Base-by-base conservation (phyloP, 2,113 vertebrate genomes). In the Lethenteron reissneri region DNA sequence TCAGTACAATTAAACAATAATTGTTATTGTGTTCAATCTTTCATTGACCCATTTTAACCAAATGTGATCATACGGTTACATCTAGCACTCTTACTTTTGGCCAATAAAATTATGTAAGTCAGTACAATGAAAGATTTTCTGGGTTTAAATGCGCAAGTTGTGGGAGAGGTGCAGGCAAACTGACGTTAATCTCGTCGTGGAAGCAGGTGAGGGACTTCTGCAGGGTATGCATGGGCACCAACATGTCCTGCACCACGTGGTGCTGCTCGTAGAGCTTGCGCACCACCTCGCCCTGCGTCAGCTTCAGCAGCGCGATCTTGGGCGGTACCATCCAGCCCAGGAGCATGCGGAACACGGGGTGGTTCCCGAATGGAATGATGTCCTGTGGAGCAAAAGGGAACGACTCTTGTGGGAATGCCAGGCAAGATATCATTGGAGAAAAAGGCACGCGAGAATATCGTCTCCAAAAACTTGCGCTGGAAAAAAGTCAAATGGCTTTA, bases 281-380 rank as follows among this genome's bases (percentile, higher is more conserved):
- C 71, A 95, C 87, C 8, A 90, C 87, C 80, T 99, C 94, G 14
- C 94, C 94, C 81, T 99, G 94, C 1, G 94, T 99, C 74, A 99
- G 84, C 78, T 99, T 99, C 71, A 99, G 73, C 76, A 99, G 79
- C 1, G 92, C 92, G 81, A 99, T 97, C 81, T 99, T 99, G 2
- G 94, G 92, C 73, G 94, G 94, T 56, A 95, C 90, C 90, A 99
- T 89, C 94, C 94, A 99, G 9, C 94, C 94, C 12, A 97, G 90
- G 17, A 92, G 76, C 79, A 87, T 92, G 60, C 94, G 88, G 75
- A 99, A 99, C 73, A 88, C 2, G 0, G 85, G 85, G 76, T 92
- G 88, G 77, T 99, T 99, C 73, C 94, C 94, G 10, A 97, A 99
- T 5, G 92, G 92, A 76, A 99, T 96, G 41, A 99, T 99, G 56